A percentile compares a stretch with the other conserved stretches of the same genome.
These are phyloP conservation scores for Ericerus pela DNA, from an alignment of 1,140 invertebrate species.

Conservation along the genomic window DNA sequence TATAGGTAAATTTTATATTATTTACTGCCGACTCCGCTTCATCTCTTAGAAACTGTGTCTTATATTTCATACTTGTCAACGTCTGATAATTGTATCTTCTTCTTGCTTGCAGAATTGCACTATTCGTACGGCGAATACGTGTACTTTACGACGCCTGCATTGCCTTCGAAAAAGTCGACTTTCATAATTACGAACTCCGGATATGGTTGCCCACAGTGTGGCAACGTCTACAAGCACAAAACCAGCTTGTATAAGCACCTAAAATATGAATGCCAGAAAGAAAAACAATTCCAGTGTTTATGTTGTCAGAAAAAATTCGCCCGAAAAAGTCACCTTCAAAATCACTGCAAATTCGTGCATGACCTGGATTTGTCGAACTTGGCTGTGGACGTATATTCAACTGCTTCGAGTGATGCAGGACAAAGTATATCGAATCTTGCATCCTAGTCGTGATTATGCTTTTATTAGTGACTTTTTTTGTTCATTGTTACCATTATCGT, in stretches of 20 bases:
- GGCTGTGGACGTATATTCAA: too few relatives aligned
- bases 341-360: constrained; percentile 32
- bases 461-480: too few relatives aligned
- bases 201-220: constrained; percentile 27
- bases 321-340: constrained; percentile 33
- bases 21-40: too few relatives aligned
- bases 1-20: too few relatives aligned
- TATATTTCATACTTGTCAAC: too few relatives aligned
- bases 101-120: too few relatives aligned
- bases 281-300: constrained; percentile 47
- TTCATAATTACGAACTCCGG: constrained; percentile 1
- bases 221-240: constrained; percentile 27
- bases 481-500: too few relatives aligned
- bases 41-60: too few relatives aligned
- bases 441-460: too few relatives aligned
- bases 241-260: constrained; percentile 21
- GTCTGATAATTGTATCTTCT: too few relatives aligned
- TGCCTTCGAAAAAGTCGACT: neutral
- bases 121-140: neutral
- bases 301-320: constrained; percentile 43
- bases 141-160: neutral
- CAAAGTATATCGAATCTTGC: too few relatives aligned
- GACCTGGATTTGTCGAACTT: neutral
- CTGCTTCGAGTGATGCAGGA: too few relatives aligned
- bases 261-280: constrained; percentile 26